Evolutionary conservation across 2,797 vertebrate genomes (phyloP), one percentile per base, ranked within the genome.

Genomic region (Harpagifer antarcticus): DNA sequence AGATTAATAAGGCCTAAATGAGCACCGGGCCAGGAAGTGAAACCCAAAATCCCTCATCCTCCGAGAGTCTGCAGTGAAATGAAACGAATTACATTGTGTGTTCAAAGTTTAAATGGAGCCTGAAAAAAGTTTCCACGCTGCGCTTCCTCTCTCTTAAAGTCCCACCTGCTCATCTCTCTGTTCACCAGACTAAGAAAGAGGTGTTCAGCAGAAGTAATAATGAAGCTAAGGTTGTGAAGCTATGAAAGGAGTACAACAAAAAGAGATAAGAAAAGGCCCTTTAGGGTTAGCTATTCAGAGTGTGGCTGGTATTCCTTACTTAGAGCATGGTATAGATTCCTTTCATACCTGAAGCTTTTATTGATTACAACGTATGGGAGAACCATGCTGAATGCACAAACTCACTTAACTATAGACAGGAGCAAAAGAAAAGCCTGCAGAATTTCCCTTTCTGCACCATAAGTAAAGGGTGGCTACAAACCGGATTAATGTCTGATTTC

Each of bases 1-100:
- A 88, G 89, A 95, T 95, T 93, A 94, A 94, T 92, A 94, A 92
- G 80, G 70, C 81, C 88, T 90, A 94, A 94, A 94, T 93, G 91
- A 93, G 89, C 85, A 84, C 74, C 33, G 72, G 88, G 84, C 83
- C 84, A 90, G 82, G 82, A 91, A 91, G 80, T 82, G 86, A 93
- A 83, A 93, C 83, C 81, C 74, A 72, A 91, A 94, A 94, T 93
- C 91, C 90, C 83, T 94, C 90, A 93, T 94, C 92, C 93, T 93
- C 86, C 87, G 90, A 93, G 90, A 84, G 78, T 81, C 82, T 68
- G 58, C 63, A 86, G 79, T 89, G 82, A 85, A 93, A 91, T 89
- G 82, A 85, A 93, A 91, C 86, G 64, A 84, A 91, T 93, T 91
- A 79, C 57, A 71, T 58, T 79, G 81, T 94, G 90, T 89, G 86